Evolutionary conservation across 2,888 invertebrate species (phyloP).

Genomic region (Exephanes ischioxanthus): DNA sequence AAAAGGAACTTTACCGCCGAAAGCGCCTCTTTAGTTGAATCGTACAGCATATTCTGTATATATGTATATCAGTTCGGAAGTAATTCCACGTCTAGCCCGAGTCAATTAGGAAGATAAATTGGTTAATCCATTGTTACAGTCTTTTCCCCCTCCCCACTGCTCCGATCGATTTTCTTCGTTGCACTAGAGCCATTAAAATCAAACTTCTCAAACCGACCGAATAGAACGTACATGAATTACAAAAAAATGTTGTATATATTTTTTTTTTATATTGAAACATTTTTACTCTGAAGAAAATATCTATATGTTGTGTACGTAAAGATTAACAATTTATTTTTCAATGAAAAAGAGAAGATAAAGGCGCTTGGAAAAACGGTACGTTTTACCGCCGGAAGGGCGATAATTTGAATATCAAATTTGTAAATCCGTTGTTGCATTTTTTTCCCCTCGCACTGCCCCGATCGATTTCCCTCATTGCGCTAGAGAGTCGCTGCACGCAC

Average conservation of each 20-base stretch:
- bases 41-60: too few species aligned
- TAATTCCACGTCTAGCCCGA: neutral
- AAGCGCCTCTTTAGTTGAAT: too few species aligned
- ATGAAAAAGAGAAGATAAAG: too few species aligned
- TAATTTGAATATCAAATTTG: neutral
- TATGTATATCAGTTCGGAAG: neutral
- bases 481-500: neutral
- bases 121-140: slow-evolving; percentile 1
- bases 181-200: neutral
- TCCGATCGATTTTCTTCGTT: slow-evolving; percentile 15
- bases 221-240: neutral
- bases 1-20: too few species aligned
- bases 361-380: too few species aligned
- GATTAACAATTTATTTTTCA: too few species aligned
- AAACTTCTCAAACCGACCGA: neutral
- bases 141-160: neutral
- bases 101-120: neutral
- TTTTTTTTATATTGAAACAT: neutral
- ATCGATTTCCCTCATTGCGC: slow-evolving; percentile 27
- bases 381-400: too few species aligned
- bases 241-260: neutral
- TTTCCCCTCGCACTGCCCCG: neutral
- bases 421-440: slow-evolving; percentile 14
- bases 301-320: too few species aligned
- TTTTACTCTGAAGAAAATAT: too few species aligned